Evolutionary conservation across 2,888 invertebrate species (phyloP).

Genomic region (Digitonthophagus gazella): DNA sequence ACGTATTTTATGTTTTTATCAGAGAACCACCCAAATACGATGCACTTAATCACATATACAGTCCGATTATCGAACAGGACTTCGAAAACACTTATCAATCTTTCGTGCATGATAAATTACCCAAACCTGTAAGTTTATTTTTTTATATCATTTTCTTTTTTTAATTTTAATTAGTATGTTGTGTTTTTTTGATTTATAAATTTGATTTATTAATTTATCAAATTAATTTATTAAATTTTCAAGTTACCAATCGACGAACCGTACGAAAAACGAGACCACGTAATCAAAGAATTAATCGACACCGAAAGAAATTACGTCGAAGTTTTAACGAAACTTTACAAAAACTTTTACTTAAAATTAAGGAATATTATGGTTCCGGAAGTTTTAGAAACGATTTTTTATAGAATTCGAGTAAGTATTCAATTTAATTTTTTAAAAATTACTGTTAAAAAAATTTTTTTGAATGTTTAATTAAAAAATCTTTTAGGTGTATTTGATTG

Average conservation of each 20-base stretch:
- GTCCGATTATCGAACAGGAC: slow-evolving; percentile 62
- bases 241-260: slow-evolving; percentile 31
- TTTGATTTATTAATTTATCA: neutral
- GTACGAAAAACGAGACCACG: slow-evolving; percentile 87
- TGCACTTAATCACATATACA: slow-evolving; percentile 47
- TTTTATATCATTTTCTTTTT: no score
- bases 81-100: slow-evolving; percentile 28
- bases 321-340: slow-evolving; percentile 81
- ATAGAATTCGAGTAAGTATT: slow-evolving; percentile 78
- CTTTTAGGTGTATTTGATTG: neutral
- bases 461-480: neutral
- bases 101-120: slow-evolving; percentile 24
- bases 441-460: slow-evolving; percentile 2
- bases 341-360: slow-evolving; percentile 75
- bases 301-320: slow-evolving; percentile 97
- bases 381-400: slow-evolving; percentile 80
- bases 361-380: slow-evolving; percentile 68
- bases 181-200: neutral
- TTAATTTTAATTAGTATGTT: neutral
- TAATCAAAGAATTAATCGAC: slow-evolving; percentile 89
- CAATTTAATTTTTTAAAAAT: neutral
- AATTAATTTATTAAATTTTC: slow-evolving; percentile 17
- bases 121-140: slow-evolving; percentile 15
- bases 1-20: slow-evolving; percentile 41
- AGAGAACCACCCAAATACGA: slow-evolving; percentile 42